These are phyloP conservation scores for Thereuonema tuberculata DNA, from an alignment of 1,140 invertebrate genomes.

Conservation along the genomic window DNA sequence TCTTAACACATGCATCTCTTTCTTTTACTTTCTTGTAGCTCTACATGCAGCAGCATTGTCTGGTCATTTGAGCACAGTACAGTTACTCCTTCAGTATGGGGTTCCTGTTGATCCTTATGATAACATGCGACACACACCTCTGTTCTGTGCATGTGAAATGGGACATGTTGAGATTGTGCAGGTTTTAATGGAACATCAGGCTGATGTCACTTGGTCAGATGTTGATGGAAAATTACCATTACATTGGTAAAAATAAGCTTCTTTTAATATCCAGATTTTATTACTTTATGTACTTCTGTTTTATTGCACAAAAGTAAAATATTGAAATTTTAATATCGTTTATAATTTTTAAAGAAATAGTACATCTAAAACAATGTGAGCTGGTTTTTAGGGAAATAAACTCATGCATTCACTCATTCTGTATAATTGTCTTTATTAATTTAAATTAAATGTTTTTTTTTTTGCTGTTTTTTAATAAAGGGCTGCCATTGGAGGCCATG, in stretches of 20 bases:
- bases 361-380: not conserved
- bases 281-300: no score
- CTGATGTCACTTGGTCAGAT: constrained; percentile 28
- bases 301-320: no score
- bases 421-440: not conserved
- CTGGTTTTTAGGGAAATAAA: not conserved
- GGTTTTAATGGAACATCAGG: constrained; percentile 29
- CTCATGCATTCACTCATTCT: not conserved
- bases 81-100: constrained; percentile 27
- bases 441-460: no score
- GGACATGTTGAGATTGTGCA: constrained; percentile 32
- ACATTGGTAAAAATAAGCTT: constrained; percentile 34
- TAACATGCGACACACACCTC: constrained; percentile 29
- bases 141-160: constrained; percentile 34
- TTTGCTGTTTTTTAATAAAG: constrained; percentile 19
- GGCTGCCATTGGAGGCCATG: constrained; percentile 35
- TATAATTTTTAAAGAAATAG: not conserved
- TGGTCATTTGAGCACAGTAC: constrained; percentile 30
- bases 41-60: constrained; percentile 32
- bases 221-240: constrained; percentile 31
- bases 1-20: no score
- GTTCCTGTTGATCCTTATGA: constrained; percentile 28
- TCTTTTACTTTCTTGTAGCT: constrained; percentile 19
- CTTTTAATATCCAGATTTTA: not conserved
- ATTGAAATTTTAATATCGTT: not conserved